Evolutionary conservation across 2,888 invertebrate species (phyloP).

Genomic region (Eilema caniola): DNA sequence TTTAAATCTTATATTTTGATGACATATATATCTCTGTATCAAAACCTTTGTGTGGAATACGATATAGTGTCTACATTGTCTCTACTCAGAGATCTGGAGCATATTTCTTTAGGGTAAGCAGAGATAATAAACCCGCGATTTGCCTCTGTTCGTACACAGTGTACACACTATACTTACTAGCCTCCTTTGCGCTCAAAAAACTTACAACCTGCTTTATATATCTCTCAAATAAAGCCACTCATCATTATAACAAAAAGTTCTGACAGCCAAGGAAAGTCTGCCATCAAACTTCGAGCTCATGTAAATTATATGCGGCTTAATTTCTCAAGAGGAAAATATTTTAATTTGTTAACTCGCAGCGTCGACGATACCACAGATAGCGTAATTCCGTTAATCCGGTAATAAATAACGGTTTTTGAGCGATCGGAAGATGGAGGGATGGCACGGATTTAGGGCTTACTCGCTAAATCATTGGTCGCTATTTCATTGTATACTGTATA

Average conservation of each 20-base stretch:
- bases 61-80: too few species aligned
- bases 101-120: too few species aligned
- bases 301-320: constrained; percentile 11
- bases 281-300: neutral
- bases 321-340: constrained; percentile 28
- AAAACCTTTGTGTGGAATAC: too few species aligned
- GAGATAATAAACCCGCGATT: too few species aligned
- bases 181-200: too few species aligned
- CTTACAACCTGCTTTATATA: too few species aligned
- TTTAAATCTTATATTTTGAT: too few species aligned
- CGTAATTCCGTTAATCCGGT: constrained; percentile 45
- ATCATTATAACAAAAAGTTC: neutral
- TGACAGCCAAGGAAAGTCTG: neutral
- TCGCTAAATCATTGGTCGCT: constrained; percentile 31
- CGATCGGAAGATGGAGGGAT: constrained; percentile 34
- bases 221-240: neutral
- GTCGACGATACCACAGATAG: constrained; percentile 26
- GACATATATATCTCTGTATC: too few species aligned
- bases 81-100: too few species aligned
- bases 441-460: constrained; percentile 31
- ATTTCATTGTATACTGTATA: constrained; percentile 10
- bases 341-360: constrained; percentile 36
- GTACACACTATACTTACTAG: too few species aligned
- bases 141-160: too few species aligned
- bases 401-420: constrained; percentile 47